Base-by-base conservation (phyloP, 2,113 vertebrate genomes). In the Spermophilus dauricus region DNA sequence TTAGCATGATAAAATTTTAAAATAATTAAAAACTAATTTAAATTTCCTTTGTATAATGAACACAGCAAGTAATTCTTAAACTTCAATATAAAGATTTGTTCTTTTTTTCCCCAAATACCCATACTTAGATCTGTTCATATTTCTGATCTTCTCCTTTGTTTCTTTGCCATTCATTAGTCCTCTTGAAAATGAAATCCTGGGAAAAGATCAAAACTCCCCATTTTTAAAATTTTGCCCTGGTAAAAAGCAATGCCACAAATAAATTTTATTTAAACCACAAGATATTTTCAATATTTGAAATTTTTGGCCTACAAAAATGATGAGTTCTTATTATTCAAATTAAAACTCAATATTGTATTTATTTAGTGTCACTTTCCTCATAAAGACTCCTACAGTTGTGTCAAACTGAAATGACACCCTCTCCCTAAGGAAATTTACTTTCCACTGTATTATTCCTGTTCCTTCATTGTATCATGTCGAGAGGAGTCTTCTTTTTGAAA, bases 81-180 rank as follows among this genome's bases (percentile, higher is more conserved):
- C n/a, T 86, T 16, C 0, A 20, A 12, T 30, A 20, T 85, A 67
- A 67, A 85, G 17, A 0, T 30, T 56, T 48, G 86, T 72, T 70
- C 48, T 63, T 45, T 32, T 96, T 97, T 98, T 97, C 84, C 97
- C 92, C 95, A 26, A 98, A 94, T 97, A 98, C 96, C 96, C 95
- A 93, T 93, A 96, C 76, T 95, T 81, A 65, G 45, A 39, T 67
- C 26, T 77, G 24, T 18, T 76, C 32, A 76, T 14, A 63, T 65
- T 89, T n/a, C 32, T 77, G 39, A 84, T 75, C 63, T 37, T 83
- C 5, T 65, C 37, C 18, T 84, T 48, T 75, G 39, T 65, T 26
- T 61, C 14, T 63, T 26, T 63, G 42, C 4, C 14, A 18, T 12
- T 51, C 53, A 30, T 30, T 39, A 72, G 32, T 22, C 5, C 16